These are phyloP conservation scores for Aradophagus sp. DNA, from an alignment of 1,140 invertebrate species.

Conservation along the genomic window DNA sequence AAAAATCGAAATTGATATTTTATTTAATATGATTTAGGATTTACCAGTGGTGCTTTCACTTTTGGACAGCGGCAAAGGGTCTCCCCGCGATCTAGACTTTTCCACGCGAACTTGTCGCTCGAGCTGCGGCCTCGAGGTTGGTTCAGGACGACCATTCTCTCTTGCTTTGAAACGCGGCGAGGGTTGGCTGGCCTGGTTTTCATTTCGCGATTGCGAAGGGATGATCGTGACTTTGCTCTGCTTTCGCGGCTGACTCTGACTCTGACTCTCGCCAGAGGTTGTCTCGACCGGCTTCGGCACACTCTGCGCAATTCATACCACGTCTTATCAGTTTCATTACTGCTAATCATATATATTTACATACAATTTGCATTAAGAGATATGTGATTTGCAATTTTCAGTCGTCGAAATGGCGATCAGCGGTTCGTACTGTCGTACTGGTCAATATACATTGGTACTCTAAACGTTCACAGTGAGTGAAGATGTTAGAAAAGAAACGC, in stretches of 20 bases:
- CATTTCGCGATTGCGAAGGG: constrained; percentile 68
- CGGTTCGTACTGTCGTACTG: neutral
- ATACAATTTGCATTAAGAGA: no score
- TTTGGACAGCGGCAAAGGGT: constrained; percentile 69
- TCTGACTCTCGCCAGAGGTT: constrained; percentile 55
- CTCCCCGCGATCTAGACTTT: constrained; percentile 69
- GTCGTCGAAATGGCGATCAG: no score
- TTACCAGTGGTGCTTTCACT: constrained; percentile 72
- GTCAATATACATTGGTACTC: neutral
- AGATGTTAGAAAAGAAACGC: constrained; percentile 11
- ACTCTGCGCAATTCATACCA: constrained; percentile 60
- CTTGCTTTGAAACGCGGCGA: constrained; percentile 61
- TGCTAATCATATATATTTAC: no score
- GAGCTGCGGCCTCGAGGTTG: constrained; percentile 69
- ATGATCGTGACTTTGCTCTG: constrained; percentile 75
- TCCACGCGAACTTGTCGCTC: constrained; percentile 72
- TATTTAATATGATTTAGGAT: no score
- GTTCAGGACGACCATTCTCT: constrained; percentile 71
- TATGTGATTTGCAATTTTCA: no score
- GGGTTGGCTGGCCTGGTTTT: constrained; percentile 63
- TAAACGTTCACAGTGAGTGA: neutral
- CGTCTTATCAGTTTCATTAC: neutral
- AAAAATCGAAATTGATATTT: no score
- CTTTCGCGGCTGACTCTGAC: constrained; percentile 61
- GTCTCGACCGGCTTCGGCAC: constrained; percentile 67